Conservation (phyloP, 1,140 invertebrate species). For the Pseudachorutes palmiensis region DNA sequence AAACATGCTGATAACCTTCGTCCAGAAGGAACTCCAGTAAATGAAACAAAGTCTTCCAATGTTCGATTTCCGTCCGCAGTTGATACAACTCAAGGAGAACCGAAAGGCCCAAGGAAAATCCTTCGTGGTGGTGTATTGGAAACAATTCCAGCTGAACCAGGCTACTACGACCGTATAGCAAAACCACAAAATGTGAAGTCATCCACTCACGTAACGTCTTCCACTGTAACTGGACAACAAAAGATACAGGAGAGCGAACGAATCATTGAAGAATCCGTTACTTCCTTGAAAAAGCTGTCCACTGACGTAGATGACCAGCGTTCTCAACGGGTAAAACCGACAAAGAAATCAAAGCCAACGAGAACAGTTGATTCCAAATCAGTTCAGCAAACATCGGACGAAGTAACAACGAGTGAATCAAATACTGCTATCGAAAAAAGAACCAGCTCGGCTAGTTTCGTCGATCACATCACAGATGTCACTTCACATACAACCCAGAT, state of each 20-base stretch:
- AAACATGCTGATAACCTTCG: slow-evolving; percentile 47
- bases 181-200: background rate
- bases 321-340: background rate
- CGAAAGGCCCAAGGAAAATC: slow-evolving; percentile 3
- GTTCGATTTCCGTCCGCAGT: background rate
- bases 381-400: background rate
- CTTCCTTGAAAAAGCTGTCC: slow-evolving; percentile 8
- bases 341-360: background rate
- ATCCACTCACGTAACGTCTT: background rate
- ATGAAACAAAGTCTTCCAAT: slow-evolving; percentile 4
- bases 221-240: background rate
- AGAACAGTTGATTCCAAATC: background rate
- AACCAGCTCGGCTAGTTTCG: background rate
- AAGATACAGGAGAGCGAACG: slow-evolving; percentile 21
- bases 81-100: background rate
- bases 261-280: slow-evolving; percentile 23
- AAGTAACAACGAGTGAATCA: background rate
- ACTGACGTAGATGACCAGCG: background rate
- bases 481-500: background rate
- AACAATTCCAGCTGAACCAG: background rate
- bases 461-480: background rate
- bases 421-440: background rate
- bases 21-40: too few species aligned
- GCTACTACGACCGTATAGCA: background rate
- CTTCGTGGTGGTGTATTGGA: slow-evolving; percentile 5